Percentiles rank a stretch among this genome's conserved stretches.
These are phyloP conservation scores for Drosophila paracracens DNA, from an alignment of 2,888 invertebrate species.

Conservation along the genomic window DNA sequence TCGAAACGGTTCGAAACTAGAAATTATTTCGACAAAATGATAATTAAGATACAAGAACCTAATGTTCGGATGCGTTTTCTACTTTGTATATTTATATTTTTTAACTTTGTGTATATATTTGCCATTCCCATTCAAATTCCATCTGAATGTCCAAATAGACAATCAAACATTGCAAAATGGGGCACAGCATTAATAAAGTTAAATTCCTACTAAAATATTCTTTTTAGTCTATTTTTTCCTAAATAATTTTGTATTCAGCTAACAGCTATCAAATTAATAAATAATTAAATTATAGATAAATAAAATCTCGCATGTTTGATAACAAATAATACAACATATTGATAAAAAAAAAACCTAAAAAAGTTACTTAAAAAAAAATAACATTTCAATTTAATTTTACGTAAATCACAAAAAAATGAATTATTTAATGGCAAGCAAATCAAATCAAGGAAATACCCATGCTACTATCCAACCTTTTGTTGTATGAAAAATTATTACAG, in stretches of 20 bases:
- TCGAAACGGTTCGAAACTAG: background rate
- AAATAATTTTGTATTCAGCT: background rate
- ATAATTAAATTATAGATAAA: background rate
- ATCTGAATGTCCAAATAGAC: background rate
- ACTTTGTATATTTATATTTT: background rate
- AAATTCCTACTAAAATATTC: background rate
- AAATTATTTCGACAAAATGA: background rate
- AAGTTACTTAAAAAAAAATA: background rate
- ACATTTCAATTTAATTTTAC: background rate
- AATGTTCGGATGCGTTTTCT: background rate
- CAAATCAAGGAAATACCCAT: background rate
- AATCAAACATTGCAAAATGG: background rate
- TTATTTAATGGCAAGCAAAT: background rate
- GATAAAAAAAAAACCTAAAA: background rate
- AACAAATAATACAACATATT: background rate
- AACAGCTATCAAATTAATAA: background rate
- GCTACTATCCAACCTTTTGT: background rate
- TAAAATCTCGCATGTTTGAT: background rate
- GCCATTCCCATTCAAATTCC: background rate
- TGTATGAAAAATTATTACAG: background rate
- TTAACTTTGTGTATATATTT: background rate
- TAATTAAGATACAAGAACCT: background rate
- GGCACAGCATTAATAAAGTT: background rate
- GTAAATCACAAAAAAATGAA: background rate
- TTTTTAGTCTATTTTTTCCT: background rate